These are phyloP conservation scores for Maniola jurtina DNA, from an alignment of 1,140 invertebrate genomes.

Conservation along the genomic window DNA sequence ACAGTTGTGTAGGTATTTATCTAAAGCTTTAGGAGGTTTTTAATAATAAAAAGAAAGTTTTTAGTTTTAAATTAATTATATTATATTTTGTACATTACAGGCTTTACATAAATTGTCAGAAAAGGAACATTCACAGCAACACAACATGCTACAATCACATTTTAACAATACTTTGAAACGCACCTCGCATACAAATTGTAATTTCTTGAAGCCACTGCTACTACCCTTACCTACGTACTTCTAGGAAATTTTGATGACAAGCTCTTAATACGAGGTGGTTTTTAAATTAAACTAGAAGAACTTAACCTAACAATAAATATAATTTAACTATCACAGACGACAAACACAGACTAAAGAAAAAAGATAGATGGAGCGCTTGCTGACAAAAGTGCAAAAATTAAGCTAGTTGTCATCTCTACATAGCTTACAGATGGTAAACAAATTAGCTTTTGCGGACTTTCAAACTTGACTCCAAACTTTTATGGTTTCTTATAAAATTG, in stretches of 20 bases:
- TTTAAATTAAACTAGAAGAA: not conserved
- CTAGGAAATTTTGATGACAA: not conserved
- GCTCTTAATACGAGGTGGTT: not conserved
- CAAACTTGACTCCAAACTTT: no score
- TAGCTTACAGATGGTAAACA: no score
- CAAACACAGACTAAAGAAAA: conserved; percentile 3
- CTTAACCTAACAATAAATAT: conserved; percentile 27
- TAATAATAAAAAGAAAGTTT: not conserved
- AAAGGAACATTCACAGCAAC: conserved; percentile 1
- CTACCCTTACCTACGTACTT: not conserved
- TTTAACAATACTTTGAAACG: conserved; percentile 2
- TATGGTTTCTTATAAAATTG: no score
- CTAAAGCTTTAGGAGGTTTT: no score
- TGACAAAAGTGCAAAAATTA: not conserved
- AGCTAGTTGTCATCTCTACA: not conserved
- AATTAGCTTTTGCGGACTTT: no score
- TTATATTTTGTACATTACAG: conserved; percentile 20
- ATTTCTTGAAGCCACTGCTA: not conserved
- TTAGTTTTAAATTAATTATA: not conserved
- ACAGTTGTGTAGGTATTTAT: no score
- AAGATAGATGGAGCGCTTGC: not conserved
- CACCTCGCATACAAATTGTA: conserved; percentile 1
- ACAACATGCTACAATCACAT: not conserved
- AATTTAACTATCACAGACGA: conserved; percentile 50
- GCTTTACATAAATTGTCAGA: conserved; percentile 3